Base-by-base conservation (phyloP, 2,113 vertebrate genomes). In the Lycocorax pyrrhopterus region DNA sequence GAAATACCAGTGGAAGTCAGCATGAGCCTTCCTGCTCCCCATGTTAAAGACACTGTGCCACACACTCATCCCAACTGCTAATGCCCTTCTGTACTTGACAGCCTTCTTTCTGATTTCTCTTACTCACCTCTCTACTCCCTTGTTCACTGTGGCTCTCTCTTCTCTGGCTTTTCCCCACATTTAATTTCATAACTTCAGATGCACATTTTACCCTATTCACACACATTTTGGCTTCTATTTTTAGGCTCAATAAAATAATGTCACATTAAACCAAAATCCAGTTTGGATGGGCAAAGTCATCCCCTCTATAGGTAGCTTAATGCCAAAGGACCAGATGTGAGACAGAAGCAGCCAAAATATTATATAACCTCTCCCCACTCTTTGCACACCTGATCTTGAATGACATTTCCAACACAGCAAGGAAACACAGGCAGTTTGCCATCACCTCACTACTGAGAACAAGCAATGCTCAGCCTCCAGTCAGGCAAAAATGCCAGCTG, bases 251-350 rank as follows among this genome's bases (percentile, higher is more conserved):
- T 59, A 82, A 87, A 87, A 81, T 51, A 94, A 91, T 21, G 60
- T 85, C 93, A 94, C 84, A 95, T 87, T 83, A 94, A 96, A 96
- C 83, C 47, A 92, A 96, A 95, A 96, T 92, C 85, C 87, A 74
- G 44, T 88, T 91, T 90, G 85, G 75, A 96, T 76, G 59, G 72
- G 64, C 79, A 84, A 85, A 96, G 64, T 52, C 35, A 94, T 79
- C 51, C 33, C 44, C 51, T 86, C 47, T 80, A 62, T 35, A 71
- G 68, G 75, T 60, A 92, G 47, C 63, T 80, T 67, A 87, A 90
- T 56, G 72, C 92, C 93, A 96, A 83, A 96, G 62, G 66, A 83
- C 94, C 93, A 97, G 90, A 88, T 94, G 93, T 93, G 85, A 94
- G 76, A 81, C 32, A 86, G 47, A 74, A 74, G 51, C 68, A 92